Evolutionary conservation across 1,140 invertebrate species (phyloP), one percentile per base, ranked within the genome.

Genomic region (Lordiphosa mommai): DNA sequence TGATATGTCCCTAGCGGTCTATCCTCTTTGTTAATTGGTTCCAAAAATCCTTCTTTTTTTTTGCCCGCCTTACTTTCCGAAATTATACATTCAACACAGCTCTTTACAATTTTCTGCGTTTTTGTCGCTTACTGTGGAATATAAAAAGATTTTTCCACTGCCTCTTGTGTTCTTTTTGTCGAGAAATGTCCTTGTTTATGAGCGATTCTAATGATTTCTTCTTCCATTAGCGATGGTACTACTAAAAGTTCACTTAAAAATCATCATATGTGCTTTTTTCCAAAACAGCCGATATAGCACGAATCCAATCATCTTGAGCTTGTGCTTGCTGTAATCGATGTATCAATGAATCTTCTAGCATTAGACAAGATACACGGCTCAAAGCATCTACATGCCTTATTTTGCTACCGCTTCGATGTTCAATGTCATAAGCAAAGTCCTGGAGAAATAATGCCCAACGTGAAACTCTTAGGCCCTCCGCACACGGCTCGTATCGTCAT

Each of bases 351-450:
- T 47, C n/a, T 33, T 33, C 43, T 0, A 47, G 13, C 43, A 47
- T 16, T 3, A 33, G 14, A 17, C 29, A 47, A 4, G 7, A 32
- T 16, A 47, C 14, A 9, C 43, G 12, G 20, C 13, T 46, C 2
- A 16, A 17, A 8, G 43, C 29, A 46, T 52, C 37, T 1, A 52
- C 14, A 10, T 52, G 37, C 5, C 29, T 33, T 14, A 52, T 43
- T 20, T 43, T 52, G 10, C 27, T 34, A 4, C 29, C 50, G 13
- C 8, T 32, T 23, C 29, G 9, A 40, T 46, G 29, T 30, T 44
- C 41, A 10, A 44, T 44, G n/a, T 27, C n/a, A 29, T 13, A 44
- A 20, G 20, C 10, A n/a, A 27, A 44, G 6, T 44, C 41, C 7
- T 44, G 41, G n/a, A 44, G 12, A 44, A 44, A 44, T 23, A 44